These are phyloP conservation scores for Donacobius atricapilla DNA, from an alignment of 2,113 vertebrate genomes.

Conservation along the genomic window DNA sequence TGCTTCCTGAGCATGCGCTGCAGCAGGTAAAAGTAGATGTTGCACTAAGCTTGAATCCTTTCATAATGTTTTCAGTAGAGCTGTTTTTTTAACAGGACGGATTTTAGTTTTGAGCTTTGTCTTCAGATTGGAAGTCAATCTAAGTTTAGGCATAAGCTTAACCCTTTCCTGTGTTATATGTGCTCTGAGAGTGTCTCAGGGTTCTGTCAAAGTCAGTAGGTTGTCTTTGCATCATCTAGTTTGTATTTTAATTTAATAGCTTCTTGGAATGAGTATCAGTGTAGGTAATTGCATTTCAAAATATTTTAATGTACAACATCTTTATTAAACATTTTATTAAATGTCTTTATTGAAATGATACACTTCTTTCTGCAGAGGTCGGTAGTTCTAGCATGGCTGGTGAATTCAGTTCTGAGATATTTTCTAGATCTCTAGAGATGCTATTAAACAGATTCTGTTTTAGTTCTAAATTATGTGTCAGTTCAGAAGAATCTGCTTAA, in stretches of 20 bases:
- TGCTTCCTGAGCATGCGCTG: not conserved
- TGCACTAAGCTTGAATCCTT: not conserved
- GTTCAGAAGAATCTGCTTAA: not conserved
- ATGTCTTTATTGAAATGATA: not conserved
- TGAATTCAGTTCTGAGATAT: not conserved
- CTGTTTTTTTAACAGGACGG: not conserved
- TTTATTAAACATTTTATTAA: not conserved
- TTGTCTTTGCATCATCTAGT: not conserved
- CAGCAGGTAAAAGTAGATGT: not conserved
- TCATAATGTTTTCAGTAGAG: not conserved
- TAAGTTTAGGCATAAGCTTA: not conserved
- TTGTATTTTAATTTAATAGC: not conserved
- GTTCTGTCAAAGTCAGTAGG: not conserved
- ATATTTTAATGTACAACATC: not conserved
- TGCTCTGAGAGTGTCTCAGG: not conserved
- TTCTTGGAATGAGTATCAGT: not conserved
- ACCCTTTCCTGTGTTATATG: not conserved
- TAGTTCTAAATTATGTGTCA: not conserved
- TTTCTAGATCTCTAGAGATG: not conserved
- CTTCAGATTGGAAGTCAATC: not conserved
- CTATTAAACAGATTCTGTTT: not conserved
- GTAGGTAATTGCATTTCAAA: not conserved
- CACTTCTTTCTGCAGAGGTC: not conserved
- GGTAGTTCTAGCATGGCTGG: not conserved
- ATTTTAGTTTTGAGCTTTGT: not conserved